Evolutionary conservation across 2,888 invertebrate genomes (phyloP).

Genomic region (Shargacucullia verbasci): DNA sequence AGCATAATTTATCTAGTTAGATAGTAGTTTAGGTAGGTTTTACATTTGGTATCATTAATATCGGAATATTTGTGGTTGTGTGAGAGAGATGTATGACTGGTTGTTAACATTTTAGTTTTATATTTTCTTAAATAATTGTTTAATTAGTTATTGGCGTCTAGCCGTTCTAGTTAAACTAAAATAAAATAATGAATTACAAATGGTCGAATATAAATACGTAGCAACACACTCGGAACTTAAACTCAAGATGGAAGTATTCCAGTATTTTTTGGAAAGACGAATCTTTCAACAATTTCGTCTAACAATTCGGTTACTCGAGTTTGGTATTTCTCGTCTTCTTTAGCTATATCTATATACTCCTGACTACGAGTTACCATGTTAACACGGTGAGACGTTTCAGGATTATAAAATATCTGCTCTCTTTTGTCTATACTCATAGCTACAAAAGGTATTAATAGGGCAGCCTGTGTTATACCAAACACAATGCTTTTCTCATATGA

Average conservation of each 20-base stretch:
- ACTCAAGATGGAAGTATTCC: background rate
- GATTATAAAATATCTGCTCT: constrained; percentile 69
- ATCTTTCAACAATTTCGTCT: constrained; percentile 87
- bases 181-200: too few relatives aligned
- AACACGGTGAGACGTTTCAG: constrained; percentile 61
- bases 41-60: background rate
- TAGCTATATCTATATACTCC: constrained; percentile 72
- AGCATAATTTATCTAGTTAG: constrained; percentile 9
- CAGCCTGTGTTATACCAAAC: constrained; percentile 79
- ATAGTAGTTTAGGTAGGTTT: background rate
- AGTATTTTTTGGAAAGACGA: constrained; percentile 49
- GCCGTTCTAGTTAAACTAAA: too few relatives aligned
- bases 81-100: too few relatives aligned
- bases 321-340: constrained; percentile 69
- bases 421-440: constrained; percentile 67
- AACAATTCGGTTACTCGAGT: constrained; percentile 86
- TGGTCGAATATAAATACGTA: too few relatives aligned
- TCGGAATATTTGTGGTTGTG: too few relatives aligned
- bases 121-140: too few relatives aligned
- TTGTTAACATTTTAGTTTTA: too few relatives aligned
- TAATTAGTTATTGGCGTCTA: too few relatives aligned
- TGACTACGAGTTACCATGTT: constrained; percentile 73
- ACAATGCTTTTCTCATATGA: constrained; percentile 69
- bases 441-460: constrained; percentile 75
- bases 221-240: background rate